phyloP scores from a whole-genome alignment of 2,797 vertebrate species.

The Scarus forsteni region DNA sequence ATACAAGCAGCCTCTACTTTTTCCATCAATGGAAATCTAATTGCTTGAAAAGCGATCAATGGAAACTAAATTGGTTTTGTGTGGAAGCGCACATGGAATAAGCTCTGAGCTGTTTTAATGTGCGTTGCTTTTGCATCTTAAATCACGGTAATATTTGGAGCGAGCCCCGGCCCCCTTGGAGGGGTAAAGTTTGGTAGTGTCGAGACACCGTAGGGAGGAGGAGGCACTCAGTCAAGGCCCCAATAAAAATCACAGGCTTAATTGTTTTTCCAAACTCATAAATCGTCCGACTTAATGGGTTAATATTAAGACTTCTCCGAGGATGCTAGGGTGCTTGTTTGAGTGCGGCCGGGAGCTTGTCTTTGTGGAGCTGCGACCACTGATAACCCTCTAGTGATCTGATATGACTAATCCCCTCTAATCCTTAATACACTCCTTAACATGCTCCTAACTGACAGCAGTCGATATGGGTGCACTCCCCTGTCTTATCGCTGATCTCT shows the following conservation, averaged over 20 bases:
- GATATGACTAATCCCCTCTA: slow-evolving; percentile 84
- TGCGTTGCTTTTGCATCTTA: slow-evolving; percentile 82
- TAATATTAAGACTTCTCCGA: slow-evolving; percentile 59
- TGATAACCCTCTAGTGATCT: slow-evolving; percentile 83
- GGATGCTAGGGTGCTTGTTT: slow-evolving; percentile 48
- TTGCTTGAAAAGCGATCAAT: slow-evolving; percentile 83
- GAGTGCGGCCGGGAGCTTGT: slow-evolving; percentile 55
- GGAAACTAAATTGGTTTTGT: slow-evolving; percentile 86
- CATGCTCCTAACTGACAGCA: slow-evolving; percentile 83
- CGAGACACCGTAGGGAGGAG: slow-evolving; percentile 54
- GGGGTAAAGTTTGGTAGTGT: slow-evolving; percentile 68
- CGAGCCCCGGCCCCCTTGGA: slow-evolving; percentile 54
- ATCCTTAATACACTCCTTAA: slow-evolving; percentile 85
- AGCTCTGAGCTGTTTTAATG: slow-evolving; percentile 82
- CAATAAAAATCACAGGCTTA: slow-evolving; percentile 80
- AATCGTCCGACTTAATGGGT: slow-evolving; percentile 72
- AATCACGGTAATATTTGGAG: slow-evolving; percentile 80
- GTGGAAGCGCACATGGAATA: slow-evolving; percentile 78
- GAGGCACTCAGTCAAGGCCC: slow-evolving; percentile 75
- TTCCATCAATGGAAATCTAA: slow-evolving; percentile 84
- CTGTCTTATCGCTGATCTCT: slow-evolving; percentile 77
- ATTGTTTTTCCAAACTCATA: slow-evolving; percentile 80
- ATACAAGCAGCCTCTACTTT: slow-evolving; percentile 72
- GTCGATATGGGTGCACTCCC: slow-evolving; percentile 78
- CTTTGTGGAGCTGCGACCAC: slow-evolving; percentile 72